A percentile compares a stretch with the other conserved stretches of the same genome.
These are phyloP conservation scores for Ascidia mentula DNA, from an alignment of 23 tunicate genomes.

Conservation along the genomic window DNA sequence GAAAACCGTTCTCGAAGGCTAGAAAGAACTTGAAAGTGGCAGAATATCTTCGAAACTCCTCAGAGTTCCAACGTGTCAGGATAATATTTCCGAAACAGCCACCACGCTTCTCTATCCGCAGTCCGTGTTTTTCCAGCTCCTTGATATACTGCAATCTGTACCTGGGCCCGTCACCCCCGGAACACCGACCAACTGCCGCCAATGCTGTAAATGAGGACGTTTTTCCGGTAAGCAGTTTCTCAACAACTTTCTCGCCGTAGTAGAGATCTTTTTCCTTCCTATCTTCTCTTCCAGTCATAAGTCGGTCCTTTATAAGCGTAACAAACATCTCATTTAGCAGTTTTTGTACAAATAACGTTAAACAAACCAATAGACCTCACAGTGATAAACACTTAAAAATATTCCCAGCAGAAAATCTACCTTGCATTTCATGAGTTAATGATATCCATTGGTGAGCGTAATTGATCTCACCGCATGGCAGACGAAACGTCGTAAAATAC, in stretches of 20 bases:
- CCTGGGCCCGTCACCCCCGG: not conserved
- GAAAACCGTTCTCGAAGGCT: constrained; percentile 28
- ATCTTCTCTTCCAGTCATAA: too few relatives aligned
- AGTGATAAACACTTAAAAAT: too few relatives aligned
- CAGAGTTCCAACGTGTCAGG: not conserved
- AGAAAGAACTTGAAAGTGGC: constrained; percentile 7
- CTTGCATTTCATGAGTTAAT: too few relatives aligned
- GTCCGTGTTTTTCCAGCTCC: not conserved
- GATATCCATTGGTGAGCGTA: too few relatives aligned
- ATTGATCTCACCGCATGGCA: too few relatives aligned
- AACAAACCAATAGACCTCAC: too few relatives aligned
- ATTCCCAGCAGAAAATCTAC: too few relatives aligned
- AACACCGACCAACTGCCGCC: not conserved
- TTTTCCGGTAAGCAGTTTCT: not conserved
- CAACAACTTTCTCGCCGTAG: not conserved
- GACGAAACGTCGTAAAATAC: too few relatives aligned
- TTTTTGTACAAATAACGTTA: too few relatives aligned
- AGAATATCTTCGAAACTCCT: not conserved
- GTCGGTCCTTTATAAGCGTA: too few relatives aligned
- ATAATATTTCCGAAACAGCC: not conserved
- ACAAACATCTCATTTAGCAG: too few relatives aligned
- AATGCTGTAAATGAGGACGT: not conserved
- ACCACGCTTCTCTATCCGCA: not conserved
- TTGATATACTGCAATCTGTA: not conserved
- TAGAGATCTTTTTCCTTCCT: too few relatives aligned